Evolutionary conservation across 2,888 invertebrate genomes (phyloP), one percentile per base, ranked within the genome.

Genomic region (Hypomecis punctinalis): DNA sequence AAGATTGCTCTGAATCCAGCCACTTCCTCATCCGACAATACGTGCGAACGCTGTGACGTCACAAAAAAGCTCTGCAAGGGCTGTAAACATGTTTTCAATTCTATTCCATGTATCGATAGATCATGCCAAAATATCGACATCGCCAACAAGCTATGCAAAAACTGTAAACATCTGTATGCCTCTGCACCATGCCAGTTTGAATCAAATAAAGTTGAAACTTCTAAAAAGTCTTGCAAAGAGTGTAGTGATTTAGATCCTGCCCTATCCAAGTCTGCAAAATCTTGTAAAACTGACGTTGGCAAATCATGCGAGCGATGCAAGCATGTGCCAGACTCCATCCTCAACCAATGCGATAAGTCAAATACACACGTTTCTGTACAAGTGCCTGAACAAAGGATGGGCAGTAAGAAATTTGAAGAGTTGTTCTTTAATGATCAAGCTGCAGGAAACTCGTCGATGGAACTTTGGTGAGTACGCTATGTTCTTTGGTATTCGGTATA

Each of bases 351-450:
- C 9, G 11, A 11, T 4, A 55, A 45, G 9, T 9, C 45, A 11
- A 11, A 36, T 11, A 36, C 45, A 40, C 8, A 45, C 11, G 35
- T 54, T n/a, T 6, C 33, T n/a, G 6, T 55, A 23, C 54, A 55
- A 36, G 45, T 55, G 36, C 35, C 54, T 9, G 43, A 55, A 10
- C 9, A 55, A 36, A 8, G 35, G 11, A 6, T 23, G 8, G 9
- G 46, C 8, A 37, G 46, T 13, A 46, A 46, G 46, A 37, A 1
- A 5, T 55, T 46, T 9, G 55, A 55, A 33, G 46, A 55, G 46
- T 37, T 54, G 43, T 45, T 55, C 45, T 10, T 55, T 3, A 46
- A 55, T 1, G 55, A 55, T 10, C 13, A 23, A 37, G 36, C 55
- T 46, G 36, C 55, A 35, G 55, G 55, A 10, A 37, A 9, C 4